Base-by-base conservation (phyloP, 2,797 vertebrate species). In the Myotis myotis region DNA sequence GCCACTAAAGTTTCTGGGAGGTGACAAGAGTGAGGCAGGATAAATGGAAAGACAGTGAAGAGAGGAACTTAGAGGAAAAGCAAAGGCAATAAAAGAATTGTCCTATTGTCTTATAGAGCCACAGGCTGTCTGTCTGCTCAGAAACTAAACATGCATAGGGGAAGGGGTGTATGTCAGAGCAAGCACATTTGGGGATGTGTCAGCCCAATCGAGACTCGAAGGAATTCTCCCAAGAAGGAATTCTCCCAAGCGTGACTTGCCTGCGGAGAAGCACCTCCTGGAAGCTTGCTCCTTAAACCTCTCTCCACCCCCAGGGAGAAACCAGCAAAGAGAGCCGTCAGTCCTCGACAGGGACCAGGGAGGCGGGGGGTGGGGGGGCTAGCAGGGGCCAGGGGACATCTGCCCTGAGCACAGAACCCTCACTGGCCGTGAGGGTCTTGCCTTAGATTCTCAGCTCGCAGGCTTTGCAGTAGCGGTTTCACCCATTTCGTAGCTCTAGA, bases 401-500 rank as follows among this genome's bases (percentile, higher is more conserved):
- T 60, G 55, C 8, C 2, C 16, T 16, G 53, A 79, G 62, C 62
- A 64, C 7, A 85, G 51, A 72, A 4, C 9, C 16, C 20, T 71
- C 15, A 28, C 2, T 38, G 30, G 19, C 17, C 4, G 0, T 28
- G 28, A 41, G 15, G 11, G 8, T 36, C 11, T 76, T 1, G 2
- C 20, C 8, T 53, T 55, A 38, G 38, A 16, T 33, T 93, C 51
- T 47, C 38, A 28, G 25, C 1, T 25, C 5, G 11, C 5, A 33
- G 80, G 53, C 7, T 87, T 64, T 83, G 8, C 8, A 30, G 13
- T 2, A 78, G 66, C 12, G 36, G 25, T 25, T 2, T 4, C 38
- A 47, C 15, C 33, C 17, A 11, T 22, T 36, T 38, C 5, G 7
- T 3, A 13, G 81, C 36, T 16, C 28, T 36, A 74, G 76, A 41